Base-by-base conservation (phyloP, 2,113 vertebrate genomes). In the Muntiacus muntjak region DNA sequence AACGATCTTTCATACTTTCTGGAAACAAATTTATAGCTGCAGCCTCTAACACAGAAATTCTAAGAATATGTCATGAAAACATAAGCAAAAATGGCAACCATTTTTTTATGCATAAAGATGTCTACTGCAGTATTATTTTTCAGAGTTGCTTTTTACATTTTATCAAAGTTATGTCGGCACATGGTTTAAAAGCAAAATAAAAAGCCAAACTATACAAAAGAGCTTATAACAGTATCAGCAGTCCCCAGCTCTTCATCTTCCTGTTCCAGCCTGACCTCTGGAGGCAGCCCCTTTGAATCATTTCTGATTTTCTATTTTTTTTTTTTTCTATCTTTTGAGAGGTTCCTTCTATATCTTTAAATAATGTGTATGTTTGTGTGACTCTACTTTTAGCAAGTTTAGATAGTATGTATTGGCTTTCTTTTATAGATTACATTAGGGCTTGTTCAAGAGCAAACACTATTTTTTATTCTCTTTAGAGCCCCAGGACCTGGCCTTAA, bases 291-390 rank as follows among this genome's bases (percentile, higher is more conserved):
- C 91, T 96, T 92, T 95, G 82, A 92, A 52, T 26, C 87, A 67
- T 71, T 82, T 97, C 89, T 91, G 43, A 47, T 91, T 96, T 96
- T 67, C 55, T 81, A 23, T 87, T 79, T 93, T 95, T 96, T 4
- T 40, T 40, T 40, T 91, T 96, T 96, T 67, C 55, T 81, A 26
- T 87, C 84, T 93, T 95, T 96, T 4, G 12, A 91, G 40, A 36
- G 25, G 1, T 87, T 91, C 40, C 45, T 28, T 94, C 55, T 84
- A 26, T 54, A 81, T 97, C 71, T 96, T 97, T 90, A 93, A 96
- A 67, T 91, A 67, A 79, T 40, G 62, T 95, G 54, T 78, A 67
- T 95, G 78, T 88, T 89, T 95, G 71, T 93, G 87, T 95, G 78
- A 83, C 50, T 97, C 26, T 95, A 67, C 62, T 86, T 87, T 96